Base-by-base conservation (phyloP, 1,140 invertebrate genomes). In the Drosophila murphyi region DNA sequence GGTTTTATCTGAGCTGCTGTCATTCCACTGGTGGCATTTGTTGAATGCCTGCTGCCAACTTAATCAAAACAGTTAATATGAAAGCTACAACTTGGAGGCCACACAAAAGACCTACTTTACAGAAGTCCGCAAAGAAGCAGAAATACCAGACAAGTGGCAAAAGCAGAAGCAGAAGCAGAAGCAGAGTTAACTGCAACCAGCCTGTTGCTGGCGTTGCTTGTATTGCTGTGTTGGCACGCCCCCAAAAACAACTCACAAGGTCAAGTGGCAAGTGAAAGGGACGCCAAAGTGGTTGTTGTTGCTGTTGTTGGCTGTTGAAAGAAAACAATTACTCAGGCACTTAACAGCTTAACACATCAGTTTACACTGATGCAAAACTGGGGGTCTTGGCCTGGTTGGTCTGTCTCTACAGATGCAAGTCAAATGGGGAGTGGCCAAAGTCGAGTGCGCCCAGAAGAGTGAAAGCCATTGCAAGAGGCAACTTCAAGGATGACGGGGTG, bases 281-380 rank as follows among this genome's bases (percentile, higher is more conserved):
- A 77, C 67, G 83, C 70, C 79, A 73, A 71, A 64, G 43, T 61
- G 37, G 51, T 12, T 47, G 70, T 39, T 73, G 78, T 39, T 51
- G 35, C 31, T 72, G 64, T 62, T 72, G 72, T 51, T 72, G 55
- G 72, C 54, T 72, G 81, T 62, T 82, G 88, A 91, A 91, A 88
- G 89, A 91, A 91, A 91, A 91, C 88, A 91, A 88, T 91, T 89
- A 88, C 80, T 91, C 85, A 85, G 88, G 75, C 88, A 91, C 89
- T 91, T 91, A 91, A 82, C 88, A 90, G 76, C 82, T 90, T 87
- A 90, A 90, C 87, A 82, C 86, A 90, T 90, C 83, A 88, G 70
- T 80, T 80, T 80, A 62, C 61, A 64, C 64, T 78, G 82, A 86
- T 86, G 82, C 82, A 87, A 87, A 87, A 81, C 82, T 78, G 63